Percentiles rank a stretch among this genome's conserved stretches.
Conservation (phyloP, 2,888 invertebrate species). For the Folsomia candida region DNA sequence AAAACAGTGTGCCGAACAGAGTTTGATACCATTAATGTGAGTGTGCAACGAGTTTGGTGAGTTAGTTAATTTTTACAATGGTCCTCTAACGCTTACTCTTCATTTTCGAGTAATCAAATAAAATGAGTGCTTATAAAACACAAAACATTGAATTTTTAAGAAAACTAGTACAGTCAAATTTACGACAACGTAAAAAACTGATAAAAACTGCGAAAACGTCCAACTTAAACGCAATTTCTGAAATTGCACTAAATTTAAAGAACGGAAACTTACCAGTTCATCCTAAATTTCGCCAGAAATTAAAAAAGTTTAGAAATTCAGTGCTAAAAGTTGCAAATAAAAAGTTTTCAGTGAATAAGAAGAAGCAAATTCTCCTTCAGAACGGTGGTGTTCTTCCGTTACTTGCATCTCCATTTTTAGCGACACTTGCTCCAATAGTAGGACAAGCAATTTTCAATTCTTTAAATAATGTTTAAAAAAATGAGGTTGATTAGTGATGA, state of each 20-base stretch:
- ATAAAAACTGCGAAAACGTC: conserved; percentile 17
- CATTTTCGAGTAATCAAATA: conserved; percentile 2
- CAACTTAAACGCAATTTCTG: conserved; percentile 21
- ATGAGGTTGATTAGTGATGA: no score
- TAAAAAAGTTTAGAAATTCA: neutral
- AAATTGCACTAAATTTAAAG: neutral
- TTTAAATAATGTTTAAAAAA: no score
- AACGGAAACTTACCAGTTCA: neutral
- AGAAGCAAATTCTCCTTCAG: no score
- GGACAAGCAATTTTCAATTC: no score
- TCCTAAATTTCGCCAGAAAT: neutral
- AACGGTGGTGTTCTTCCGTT: no score
- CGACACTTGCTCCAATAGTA: no score
- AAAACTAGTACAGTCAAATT: no score
- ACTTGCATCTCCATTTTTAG: no score
- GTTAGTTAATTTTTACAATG: conserved; percentile 1
- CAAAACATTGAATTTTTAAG: neutral
- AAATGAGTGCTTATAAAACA: neutral
- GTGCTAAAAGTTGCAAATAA: no score
- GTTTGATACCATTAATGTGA: conserved; percentile 7
- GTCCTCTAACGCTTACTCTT: conserved; percentile 1
- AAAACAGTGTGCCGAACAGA: neutral
- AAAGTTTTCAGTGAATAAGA: no score
- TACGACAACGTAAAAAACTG: neutral
- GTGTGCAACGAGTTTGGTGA: conserved; percentile 21